Base-by-base conservation (phyloP, 37 sponge, comb jelly and placozoan species). In the Chondrosia reniformis region DNA sequence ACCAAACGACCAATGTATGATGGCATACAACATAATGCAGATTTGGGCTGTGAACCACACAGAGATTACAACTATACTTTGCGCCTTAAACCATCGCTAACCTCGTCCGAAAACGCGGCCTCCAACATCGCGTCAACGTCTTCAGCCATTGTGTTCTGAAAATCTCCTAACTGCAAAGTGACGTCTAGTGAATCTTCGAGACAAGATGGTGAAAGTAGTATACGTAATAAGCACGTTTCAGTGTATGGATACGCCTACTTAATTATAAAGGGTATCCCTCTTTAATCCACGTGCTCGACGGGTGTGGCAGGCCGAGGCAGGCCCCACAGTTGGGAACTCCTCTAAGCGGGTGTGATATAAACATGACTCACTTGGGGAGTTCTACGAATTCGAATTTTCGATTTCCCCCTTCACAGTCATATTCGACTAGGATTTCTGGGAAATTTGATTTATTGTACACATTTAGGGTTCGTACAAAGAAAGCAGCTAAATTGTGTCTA, bases 71-170 rank as follows among this genome's bases (percentile, higher is more conserved):
- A 56, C 3, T 6, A 56, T 56, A 56, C 58, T 28, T 4, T 56
- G 9, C n/a, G 52, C 15, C 52, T 19, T 10, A 49, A 49, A 49
- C 52, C 15, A n/a, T 56, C 27, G 27, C 58, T 56, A 28, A 34
- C 72, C 1, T 69, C 37, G 72, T 69, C 72, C 17, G 72, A 69
- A 40, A 43, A 69, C n/a, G 72, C 37, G 1, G 72, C 72, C 21
- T 69, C 72, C 37, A 69, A 24, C 72, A 69, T 69, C 22, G 39
- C 72, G 42, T 69, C 72, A 3, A 69, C 72, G 43, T 69, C 72
- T 59, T 59, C 61, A 13, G 61, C n/a, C 61, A 59, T 59, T 30
- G n/a, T n/a, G n/a, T n/a, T n/a, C n/a, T 59, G 17, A 59, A 59
- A 30, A 59, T 6, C 22, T 30, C 10, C 52, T 49, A 49, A 49